phyloP scores from a whole-genome alignment of 2,113 vertebrate genomes.

The Genyomyrus donnyi region DNA sequence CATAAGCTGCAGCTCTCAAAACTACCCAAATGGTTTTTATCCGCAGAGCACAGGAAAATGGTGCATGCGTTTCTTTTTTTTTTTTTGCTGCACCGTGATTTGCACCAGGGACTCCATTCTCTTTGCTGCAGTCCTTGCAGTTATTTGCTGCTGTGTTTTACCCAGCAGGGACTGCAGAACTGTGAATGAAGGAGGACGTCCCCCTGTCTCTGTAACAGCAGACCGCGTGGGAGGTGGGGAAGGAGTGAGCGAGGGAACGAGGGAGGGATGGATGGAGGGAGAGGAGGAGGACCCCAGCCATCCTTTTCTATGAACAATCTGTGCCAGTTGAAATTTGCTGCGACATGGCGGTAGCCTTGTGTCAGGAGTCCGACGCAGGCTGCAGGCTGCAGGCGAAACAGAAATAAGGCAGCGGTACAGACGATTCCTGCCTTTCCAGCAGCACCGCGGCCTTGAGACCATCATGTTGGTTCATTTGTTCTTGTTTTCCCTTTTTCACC shows the following conservation, averaged over 20 bases:
- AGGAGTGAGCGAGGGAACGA: not conserved
- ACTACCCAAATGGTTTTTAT: not conserved
- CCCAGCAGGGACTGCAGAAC: slow-evolving; percentile 12
- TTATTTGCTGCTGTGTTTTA: slow-evolving; percentile 8
- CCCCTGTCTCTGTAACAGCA: not conserved
- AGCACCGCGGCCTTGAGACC: not conserved
- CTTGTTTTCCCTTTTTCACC: not conserved
- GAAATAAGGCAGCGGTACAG: not conserved
- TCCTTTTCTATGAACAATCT: not conserved
- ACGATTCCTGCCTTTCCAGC: not conserved
- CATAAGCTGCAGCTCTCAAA: not conserved
- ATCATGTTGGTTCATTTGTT: not conserved
- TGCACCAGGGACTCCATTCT: not conserved
- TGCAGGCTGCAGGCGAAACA: slow-evolving; percentile 4
- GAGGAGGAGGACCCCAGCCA: not conserved
- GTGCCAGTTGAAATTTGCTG: slow-evolving; percentile 1
- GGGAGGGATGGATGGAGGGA: not conserved
- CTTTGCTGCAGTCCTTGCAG: not conserved
- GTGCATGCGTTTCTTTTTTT: not conserved
- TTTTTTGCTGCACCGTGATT: not conserved
- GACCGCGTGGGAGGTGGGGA: not conserved
- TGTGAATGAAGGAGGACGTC: not conserved
- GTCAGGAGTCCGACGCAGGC: not conserved
- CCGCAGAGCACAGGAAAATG: not conserved
- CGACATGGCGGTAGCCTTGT: not conserved